Evolutionary conservation across 2,888 invertebrate species (phyloP), one percentile per base, ranked within the genome.

Genomic region (Pristionchus exspectatus): DNA sequence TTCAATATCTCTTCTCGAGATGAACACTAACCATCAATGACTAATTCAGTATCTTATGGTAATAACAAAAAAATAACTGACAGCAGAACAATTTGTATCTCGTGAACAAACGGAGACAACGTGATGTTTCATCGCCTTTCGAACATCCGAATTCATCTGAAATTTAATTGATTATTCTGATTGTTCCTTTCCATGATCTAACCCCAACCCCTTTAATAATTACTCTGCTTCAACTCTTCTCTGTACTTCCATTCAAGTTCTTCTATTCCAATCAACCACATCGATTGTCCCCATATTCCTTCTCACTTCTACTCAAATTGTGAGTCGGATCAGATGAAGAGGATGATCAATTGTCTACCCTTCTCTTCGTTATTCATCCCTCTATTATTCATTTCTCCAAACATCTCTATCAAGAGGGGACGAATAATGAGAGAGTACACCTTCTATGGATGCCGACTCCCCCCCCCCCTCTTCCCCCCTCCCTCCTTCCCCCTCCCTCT

Each of bases 81-180:
- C 94, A 89, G 93, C 92, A 74, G 94, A 92, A 90, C 94, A 94
- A 30, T 92, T 91, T 27, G 59, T 89, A 90, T 95, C 95, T 50
- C 94, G 93, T 69, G 93, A 92, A 92, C 95, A 95, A 77, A 95
- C 90, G 84, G 91, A 92, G 83, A 94, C 91, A 83, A 94, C 94
- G 59, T 94, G 93, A 87, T 95, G 95, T 90, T 92, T 93, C 84
- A 95, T 91, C 54, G 93, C 91, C 50, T 93, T 91, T 44, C 92
- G 91, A 38, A 93, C 90, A 30, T 94, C 93, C 74, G 91, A 9
- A 72, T 94, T 91, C n/a, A 92, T 91, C 94, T 94, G 92, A 90
- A 94, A 94, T 86, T 38, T 2, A 24, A 38, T 24, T 33, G n/a
- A 63, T 86, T 9, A 63, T 30, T 30, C 38, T 38, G 69, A 69